Base-by-base conservation (phyloP, 53 echinoderm and acorn worm species). In the Antedon mediterranea region DNA sequence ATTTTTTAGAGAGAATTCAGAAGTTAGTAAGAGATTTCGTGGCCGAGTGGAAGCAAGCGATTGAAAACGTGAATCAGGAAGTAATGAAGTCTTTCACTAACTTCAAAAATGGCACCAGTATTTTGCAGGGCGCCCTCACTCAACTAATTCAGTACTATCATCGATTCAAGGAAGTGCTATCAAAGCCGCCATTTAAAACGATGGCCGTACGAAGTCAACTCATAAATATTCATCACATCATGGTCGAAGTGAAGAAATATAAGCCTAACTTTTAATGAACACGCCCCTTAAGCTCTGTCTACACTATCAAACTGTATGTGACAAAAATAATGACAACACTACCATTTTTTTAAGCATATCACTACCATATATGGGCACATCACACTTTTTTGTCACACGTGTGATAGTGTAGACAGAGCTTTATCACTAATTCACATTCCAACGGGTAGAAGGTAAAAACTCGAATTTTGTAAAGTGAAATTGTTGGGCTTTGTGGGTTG, bases 171-270 rank as follows among this genome's bases (percentile, higher is more conserved):
- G 91, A 94, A 82, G 85, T 94, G 0, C 85, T 94, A 14, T 87
- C 91, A 15, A 86, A 85, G 42, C 34, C 84, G 0, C 94, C 94
- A 8, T 89, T 94, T 83, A 94, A 94, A 76, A 91, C 83, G 70
- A 88, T 94, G 87, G 76, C 90, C 0, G 87, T 91, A 30, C 84
- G 88, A 34, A 87, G 94, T 28, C 91, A 94, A 32, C 94, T 94
- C 87, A 94, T 94, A 74, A 94, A 94, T 79, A 94, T 94, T 77
- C 94, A 94, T 84, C 94, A 94, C 41, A 83, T 94, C 34, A 94
- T 94, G 94, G 94, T 94, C 27, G 94, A 94, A 43, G 91, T 94
- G 30, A 94, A 94, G 87, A 94, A 94, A 77, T 89, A 91, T 77
- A 94, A 94, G 42, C 91, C 91, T 2, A 91, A 89, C 9, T 94